Base-by-base conservation (phyloP, 92 coral and sea anemone species). In the Epizoanthus stellaris region DNA sequence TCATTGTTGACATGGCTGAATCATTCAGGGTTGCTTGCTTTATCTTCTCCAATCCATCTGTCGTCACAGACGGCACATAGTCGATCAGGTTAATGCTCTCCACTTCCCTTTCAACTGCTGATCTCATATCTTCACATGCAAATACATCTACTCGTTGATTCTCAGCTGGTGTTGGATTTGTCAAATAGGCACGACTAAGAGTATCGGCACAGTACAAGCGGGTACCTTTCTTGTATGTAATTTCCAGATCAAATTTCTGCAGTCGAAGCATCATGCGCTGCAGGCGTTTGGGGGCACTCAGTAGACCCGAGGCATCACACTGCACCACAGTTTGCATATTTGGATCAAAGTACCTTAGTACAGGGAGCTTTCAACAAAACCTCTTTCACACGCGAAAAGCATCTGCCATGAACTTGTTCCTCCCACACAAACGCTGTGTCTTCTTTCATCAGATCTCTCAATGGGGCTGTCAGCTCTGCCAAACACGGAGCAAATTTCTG, bases 401-500 rank as follows among this genome's bases (percentile, higher is more conserved):
- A 40, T 19, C 43, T 43, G 38, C 85, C 58, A 15, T 81, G 74
- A 56, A 77, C 47, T 15, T 49, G 12, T 59, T 77, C 85, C 17
- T 67, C 63, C 85, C 85, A 81, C 9, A 12, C 39, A 7, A 66
- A 81, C 62, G 16, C n/a, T n/a, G 14, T 81, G 16, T 42, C 85
- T 19, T 80, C 54, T 53, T 80, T 80, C 25, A 43, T 40, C 45
- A 81, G 62, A 40, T 64, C 75, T 13, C 75, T 65, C 23, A 81
- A 4, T 1, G 85, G 76, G 1, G 43, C 68, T 7, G 85, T 81
- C 12, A 81, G 36, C 30, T 64, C 59, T 6, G 76, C 38, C 25
- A 81, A 21, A n/a, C 65, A 25, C 17, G 85, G 76, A 10, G 76
- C 73, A 67, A 16, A 81, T n/a, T 58, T 62, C 17, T 81, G 85